A percentile compares a stretch with the other conserved stretches of the same genome.
Conservation (phyloP, 2,797 vertebrate species). For the Mareca penelope region DNA sequence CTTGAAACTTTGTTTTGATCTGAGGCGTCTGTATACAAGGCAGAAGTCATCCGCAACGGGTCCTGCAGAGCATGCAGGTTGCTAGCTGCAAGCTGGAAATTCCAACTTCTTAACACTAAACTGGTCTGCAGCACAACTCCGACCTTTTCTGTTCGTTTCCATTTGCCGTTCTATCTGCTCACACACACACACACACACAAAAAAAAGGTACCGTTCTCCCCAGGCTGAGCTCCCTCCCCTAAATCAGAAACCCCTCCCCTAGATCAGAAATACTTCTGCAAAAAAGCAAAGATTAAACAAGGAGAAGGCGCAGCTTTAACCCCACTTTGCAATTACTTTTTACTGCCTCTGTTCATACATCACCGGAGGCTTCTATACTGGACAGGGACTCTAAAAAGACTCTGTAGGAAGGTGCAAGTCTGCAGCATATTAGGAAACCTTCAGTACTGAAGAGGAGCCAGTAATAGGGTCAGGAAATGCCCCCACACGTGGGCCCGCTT, state of each 20-base stretch:
- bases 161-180: neutral
- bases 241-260: neutral
- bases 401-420: neutral
- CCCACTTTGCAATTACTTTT: neutral
- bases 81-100: neutral
- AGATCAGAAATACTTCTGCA: neutral
- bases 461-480: neutral
- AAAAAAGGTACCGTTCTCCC: neutral
- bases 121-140: neutral
- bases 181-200: neutral
- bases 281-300: neutral
- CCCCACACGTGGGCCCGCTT: rapidly evolving
- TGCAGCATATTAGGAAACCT: neutral
- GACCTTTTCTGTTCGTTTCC: neutral
- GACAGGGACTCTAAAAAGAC: neutral
- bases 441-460: neutral
- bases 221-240: neutral
- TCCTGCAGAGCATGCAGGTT: neutral
- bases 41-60: neutral
- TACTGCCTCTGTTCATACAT: neutral
- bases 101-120: neutral
- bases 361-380: neutral
- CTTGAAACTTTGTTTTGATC: neutral
- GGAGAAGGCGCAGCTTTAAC: neutral
- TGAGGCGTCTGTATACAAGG: neutral